These are phyloP conservation scores for Cygnus buccinator DNA, from an alignment of 2,113 vertebrate species.

Conservation along the genomic window DNA sequence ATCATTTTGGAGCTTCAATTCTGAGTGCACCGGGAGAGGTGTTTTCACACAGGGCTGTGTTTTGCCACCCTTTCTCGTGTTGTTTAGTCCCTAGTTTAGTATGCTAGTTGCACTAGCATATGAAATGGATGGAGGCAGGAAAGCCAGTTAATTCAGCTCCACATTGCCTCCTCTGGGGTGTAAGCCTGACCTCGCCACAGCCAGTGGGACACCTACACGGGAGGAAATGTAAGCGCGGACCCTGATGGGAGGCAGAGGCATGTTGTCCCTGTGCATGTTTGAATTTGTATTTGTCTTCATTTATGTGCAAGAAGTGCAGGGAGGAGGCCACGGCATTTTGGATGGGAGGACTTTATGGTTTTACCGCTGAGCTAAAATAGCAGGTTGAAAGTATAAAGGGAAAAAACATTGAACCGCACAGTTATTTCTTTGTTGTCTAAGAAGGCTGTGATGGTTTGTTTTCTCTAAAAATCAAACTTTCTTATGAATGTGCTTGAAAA, in stretches of 20 bases:
- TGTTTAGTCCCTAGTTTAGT: no score
- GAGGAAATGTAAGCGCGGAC: neutral
- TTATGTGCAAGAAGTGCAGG: neutral
- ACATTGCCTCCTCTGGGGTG: neutral
- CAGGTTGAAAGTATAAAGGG: neutral
- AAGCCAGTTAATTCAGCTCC: neutral
- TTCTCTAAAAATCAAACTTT: neutral
- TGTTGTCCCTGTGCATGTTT: neutral
- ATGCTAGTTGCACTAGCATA: neutral
- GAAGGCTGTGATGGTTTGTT: neutral
- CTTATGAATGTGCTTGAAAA: neutral
- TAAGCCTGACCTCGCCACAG: neutral
- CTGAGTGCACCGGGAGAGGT: neutral
- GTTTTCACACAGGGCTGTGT: neutral
- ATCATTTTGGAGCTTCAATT: neutral
- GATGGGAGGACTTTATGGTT: slow-evolving; percentile 20
- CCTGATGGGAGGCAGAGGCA: neutral
- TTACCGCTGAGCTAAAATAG: slow-evolving; percentile 35
- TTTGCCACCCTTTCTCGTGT: neutral
- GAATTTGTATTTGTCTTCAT: slow-evolving; percentile 1
- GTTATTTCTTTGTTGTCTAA: neutral
- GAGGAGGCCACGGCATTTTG: neutral
- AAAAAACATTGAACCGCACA: neutral
- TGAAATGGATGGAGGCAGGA: neutral
- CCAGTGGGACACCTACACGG: neutral